Evolutionary conservation across 2,888 invertebrate species (phyloP).

Genomic region (Resseliella maxima): DNA sequence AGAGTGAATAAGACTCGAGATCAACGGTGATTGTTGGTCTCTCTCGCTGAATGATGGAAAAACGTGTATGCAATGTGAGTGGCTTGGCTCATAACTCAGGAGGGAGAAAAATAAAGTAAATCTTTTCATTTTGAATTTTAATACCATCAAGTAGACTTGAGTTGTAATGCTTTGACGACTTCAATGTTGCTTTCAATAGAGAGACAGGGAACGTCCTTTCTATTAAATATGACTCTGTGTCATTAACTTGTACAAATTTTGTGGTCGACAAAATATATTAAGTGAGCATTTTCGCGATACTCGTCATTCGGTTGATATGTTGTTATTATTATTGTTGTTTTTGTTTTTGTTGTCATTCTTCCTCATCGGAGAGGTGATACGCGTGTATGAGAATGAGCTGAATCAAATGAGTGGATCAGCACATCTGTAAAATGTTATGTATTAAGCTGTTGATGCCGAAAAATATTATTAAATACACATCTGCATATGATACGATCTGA

Average conservation of each 20-base stretch:
- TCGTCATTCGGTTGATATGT: too few species aligned
- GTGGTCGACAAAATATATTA: slow-evolving; percentile 51
- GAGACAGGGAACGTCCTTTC: neutral
- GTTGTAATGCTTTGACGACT: slow-evolving; percentile 61
- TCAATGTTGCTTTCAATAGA: neutral
- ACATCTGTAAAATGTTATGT: neutral
- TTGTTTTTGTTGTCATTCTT: too few species aligned
- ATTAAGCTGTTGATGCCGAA: neutral
- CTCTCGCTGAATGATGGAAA: neutral
- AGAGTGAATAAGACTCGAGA: neutral
- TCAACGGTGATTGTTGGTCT: slow-evolving; percentile 24
- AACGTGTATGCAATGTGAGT: neutral
- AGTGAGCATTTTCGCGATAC: slow-evolving; percentile 32
- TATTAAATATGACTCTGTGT: neutral
- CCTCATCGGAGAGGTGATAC: too few species aligned
- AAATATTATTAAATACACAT: neutral
- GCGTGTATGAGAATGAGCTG: neutral
- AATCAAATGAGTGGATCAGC: slow-evolving; percentile 38
- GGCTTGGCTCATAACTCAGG: slow-evolving; percentile 11
- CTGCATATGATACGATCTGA: neutral
- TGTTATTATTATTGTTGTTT: too few species aligned
- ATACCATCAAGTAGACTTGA: slow-evolving; percentile 63
- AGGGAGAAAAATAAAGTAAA: slow-evolving; percentile 57
- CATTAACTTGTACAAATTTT: slow-evolving; percentile 51
- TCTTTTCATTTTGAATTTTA: slow-evolving; percentile 63